Evolutionary conservation across 1,140 invertebrate species (phyloP), one percentile per base, ranked within the genome.

Genomic region (Parasteatoda tepidariorum): DNA sequence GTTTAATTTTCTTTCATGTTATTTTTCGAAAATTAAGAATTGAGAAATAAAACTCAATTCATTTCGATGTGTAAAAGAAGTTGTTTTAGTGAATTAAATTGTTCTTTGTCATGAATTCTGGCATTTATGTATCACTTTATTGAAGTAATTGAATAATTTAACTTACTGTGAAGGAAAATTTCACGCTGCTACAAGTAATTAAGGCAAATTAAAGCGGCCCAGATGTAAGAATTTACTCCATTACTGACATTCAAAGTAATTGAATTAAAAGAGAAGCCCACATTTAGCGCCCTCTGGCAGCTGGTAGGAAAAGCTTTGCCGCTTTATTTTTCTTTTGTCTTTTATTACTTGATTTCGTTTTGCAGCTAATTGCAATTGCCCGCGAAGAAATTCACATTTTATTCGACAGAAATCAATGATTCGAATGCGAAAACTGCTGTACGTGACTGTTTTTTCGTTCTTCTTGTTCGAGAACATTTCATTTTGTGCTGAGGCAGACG

Each of bases 101-200:
- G 22, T 41, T 75, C 68, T 75, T 75, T 75, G 73, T 41, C 73
- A 59, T 26, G 5, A 33, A 11, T 48, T 26, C 22, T 71, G 68
- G 73, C 73, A 61, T 78, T 54, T 78, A 54, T 78, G 74, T 78
- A 78, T 78, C 74, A 66, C 74, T 78, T 55, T 55, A 41, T 78
- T 30, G 59, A 18, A 66, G 34, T 78, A 78, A 78, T 78, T 78
- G 74, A 78, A 78, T 78, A 78, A 78, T 78, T 78, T 38, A 74
- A 74, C 71, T 74, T 38, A 74, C 55, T 61, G 71, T 74, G 74
- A 78, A 78, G 61, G 62, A 78, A 48, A 78, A 78, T 78, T 78
- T 78, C 38, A 78, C 74, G 74, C 74, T 66, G 38, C 74, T 48
- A 54, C 74, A 57, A 41, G 61, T 78, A 78, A 78, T 78, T 78